Evolutionary conservation across 1,140 invertebrate species (phyloP), one percentile per base, ranked within the genome.

Genomic region (Drosophila lini): DNA sequence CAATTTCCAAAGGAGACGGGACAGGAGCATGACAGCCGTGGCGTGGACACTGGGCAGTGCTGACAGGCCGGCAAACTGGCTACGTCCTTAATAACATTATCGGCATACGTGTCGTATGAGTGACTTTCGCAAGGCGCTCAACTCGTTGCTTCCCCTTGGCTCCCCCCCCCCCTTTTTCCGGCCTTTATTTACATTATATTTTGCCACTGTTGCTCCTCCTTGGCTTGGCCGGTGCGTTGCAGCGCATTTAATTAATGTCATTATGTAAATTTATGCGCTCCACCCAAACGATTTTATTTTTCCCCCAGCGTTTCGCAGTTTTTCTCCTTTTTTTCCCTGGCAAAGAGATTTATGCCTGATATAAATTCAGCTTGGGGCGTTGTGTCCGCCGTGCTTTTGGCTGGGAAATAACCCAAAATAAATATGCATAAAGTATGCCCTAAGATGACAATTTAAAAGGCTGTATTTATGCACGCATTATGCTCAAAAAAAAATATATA

Each of bases 221-320:
- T 31, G 22, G 74, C 53, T 50, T 25, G 42, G 41, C 47, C 69
- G 53, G 63, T 74, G 69, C 61, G 44, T 61, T 77, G 80, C 48
- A 70, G 63, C 80, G 83, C 76, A 70, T 86, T 86, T 86, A 88
- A 86, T 86, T 86, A 83, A 86, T 88, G 76, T 78, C 80, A 86
- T 86, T 83, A 86, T 88, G 83, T 67, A 86, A 86, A 86, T 86
- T 88, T 89, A 86, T 88, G 83, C 63, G 70, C 65, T 67, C 64
- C 68, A 70, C 60, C 71, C 36, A 60, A 71, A 73, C 74, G 56
- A 78, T 69, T 78, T 78, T 78, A 70, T 78, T 78, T 71, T 77
- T 59, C 53, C 44, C 67, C 31, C 60, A 50, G 22, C 41, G 42
- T 73, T 57, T n/a, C 60, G 41, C 70, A 45, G 52, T 76, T 53